Evolutionary conservation across 2,113 vertebrate genomes (phyloP), one percentile per base, ranked within the genome.

Genomic region (Megalops atlanticus): DNA sequence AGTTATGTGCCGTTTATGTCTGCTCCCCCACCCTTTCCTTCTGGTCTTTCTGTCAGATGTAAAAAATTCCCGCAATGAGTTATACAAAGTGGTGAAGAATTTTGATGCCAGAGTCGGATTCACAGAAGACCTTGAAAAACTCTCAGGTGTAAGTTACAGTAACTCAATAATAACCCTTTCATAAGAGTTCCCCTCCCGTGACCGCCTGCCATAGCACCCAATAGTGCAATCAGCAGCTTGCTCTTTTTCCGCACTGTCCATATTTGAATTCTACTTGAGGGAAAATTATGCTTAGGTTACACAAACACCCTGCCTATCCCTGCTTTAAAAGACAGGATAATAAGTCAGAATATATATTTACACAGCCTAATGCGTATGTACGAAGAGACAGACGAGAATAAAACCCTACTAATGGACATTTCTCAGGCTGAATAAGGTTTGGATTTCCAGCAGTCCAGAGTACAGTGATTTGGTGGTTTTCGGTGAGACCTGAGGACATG

Each of bases 101-200:
- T 98, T 97, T 93, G 95, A 97, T 89, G 94, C 96, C 83, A 94
- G 92, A 94, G 93, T 92, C 69, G 94, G 94, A 84, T 94, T 96
- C 82, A 91, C 93, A 36, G 92, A 96, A 91, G 94, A 96, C 89
- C 92, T 95, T 88, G 92, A 95, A 89, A 96, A 95, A 91, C 93
- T 96, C 94, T 92, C 92, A 91, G 92, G 94, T 92, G 95, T 96
- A 86, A 91, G 93, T 93, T 86, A 90, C 86, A 86, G 88, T 88
- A 90, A 90, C 86, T 85, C 80, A 85, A 86, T 88, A 83, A 90
- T 80, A 86, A 79, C 1, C 88, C 82, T 86, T 89, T 88, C 74
- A 83, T 47, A 39, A 73, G 68, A 81, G 83, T 49, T 76, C 82
- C 72, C 39, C 78, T 38, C 52, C 27, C 74, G 52, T 52, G 76